Base-by-base conservation (phyloP, 2,888 invertebrate genomes). In the Idaea aversata region DNA sequence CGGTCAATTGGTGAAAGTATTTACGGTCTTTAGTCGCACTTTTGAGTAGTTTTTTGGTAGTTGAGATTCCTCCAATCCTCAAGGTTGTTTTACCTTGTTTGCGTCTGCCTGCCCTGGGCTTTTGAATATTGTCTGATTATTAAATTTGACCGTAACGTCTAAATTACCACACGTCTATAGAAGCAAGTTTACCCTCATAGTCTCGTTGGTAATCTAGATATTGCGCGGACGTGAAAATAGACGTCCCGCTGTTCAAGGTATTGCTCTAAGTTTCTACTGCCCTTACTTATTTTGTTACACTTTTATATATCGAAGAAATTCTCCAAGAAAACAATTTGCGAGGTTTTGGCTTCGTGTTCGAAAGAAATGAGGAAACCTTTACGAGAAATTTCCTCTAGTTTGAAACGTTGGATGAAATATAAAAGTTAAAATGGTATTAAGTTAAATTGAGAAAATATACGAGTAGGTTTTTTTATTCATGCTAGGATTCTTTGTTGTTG, bases 181-280 rank as follows among this genome's bases (percentile, higher is more conserved):
- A 47, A 47, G 10, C 47, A 47, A 66, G 66, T 63, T 68, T 65
- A 66, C 66, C 34, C 68, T 62, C 63, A 65, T 64, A 57, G 57
- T 64, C n/a, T 34, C 25, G 47, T 59, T 65, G 68, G 70, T 68
- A 68, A 76, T 76, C 71, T 68, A 67, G 68, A 74, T 70, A 72
- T 72, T 69, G 71, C 67, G 60, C 36, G 57, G 59, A 58, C 63
- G 66, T 61, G 62, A 65, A 63, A 57, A 63, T 62, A 63, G 65
- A 64, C 69, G 63, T 63, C 63, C 66, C 66, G 65, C 67, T 59
- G 66, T 34, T 59, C 59, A 34, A 34, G 34, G 59, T 61, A 66
- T 59, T 59, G 34, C 59, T 16, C 10, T 25, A 15, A 16, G 34
- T 25, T 16, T 59, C 15, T 59, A 4, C 59, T 7, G 25, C 5